A percentile compares a stretch with the other conserved stretches of the same genome.
Evolutionary conservation across 2,797 vertebrate species (phyloP).

Genomic region (Spondyliosoma cantharus): DNA sequence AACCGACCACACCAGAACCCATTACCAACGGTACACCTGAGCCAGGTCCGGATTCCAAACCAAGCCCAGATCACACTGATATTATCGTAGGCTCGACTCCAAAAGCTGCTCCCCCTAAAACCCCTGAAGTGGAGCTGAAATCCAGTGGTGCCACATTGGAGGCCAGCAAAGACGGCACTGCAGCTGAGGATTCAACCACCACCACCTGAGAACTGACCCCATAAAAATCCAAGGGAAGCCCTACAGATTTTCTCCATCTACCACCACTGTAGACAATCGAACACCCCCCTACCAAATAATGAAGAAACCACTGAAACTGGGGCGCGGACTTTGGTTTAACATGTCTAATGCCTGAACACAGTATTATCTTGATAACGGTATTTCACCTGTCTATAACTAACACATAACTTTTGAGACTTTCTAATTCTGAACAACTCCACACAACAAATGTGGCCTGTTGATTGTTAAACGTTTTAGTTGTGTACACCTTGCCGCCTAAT

Average conservation of each 20-base stretch:
- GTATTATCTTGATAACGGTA: constrained; percentile 59
- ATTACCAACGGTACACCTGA: constrained; percentile 80
- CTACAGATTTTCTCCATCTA: constrained; percentile 67
- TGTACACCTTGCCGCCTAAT: constrained; percentile 44
- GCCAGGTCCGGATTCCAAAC: constrained; percentile 71
- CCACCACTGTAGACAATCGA: constrained; percentile 79
- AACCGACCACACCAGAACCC: constrained; percentile 75
- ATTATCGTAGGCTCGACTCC: constrained; percentile 57
- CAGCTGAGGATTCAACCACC: constrained; percentile 74
- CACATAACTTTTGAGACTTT: constrained; percentile 61
- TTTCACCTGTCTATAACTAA: constrained; percentile 61
- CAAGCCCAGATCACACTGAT: constrained; percentile 68
- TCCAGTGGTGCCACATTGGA: constrained; percentile 62
- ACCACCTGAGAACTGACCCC: constrained; percentile 69
- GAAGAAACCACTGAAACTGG: constrained; percentile 71
- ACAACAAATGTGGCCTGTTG: constrained; percentile 48
- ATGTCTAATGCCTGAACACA: constrained; percentile 74
- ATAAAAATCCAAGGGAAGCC: constrained; percentile 51
- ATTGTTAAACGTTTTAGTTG: constrained; percentile 58
- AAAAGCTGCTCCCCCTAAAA: constrained; percentile 77
- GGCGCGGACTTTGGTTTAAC: constrained; percentile 65
- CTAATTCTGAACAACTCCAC: constrained; percentile 51
- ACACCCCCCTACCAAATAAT: constrained; percentile 72
- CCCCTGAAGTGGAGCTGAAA: constrained; percentile 80
- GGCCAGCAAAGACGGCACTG: constrained; percentile 66